Evolutionary conservation across 1,140 invertebrate species (phyloP), one percentile per base, ranked within the genome.

Genomic region (Bacillus rossius): DNA sequence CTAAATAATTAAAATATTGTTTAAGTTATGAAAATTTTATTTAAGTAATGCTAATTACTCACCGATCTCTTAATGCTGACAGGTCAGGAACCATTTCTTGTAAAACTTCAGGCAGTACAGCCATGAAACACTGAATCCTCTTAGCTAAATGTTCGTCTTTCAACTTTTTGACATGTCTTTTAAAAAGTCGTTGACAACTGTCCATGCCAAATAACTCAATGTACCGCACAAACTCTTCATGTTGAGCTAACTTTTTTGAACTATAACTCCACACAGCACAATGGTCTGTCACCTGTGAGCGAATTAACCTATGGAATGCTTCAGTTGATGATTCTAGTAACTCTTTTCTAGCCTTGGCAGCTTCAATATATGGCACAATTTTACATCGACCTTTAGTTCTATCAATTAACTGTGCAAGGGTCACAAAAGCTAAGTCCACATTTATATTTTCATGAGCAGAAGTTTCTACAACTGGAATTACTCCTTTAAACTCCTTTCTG

Each of bases 361-460:
- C 93, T 69, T 99, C 96, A 25, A 81, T 77, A 70, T 92, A 98
- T 8, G 92, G 86, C 16, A 91, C 78, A 54, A 95, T 83, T 77
- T 84, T 74, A 23, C 64, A 81, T 23, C 85, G 79, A 34, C 80
- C 77, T 69, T 84, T 85, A 17, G 81, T 82, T 64, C 84, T 81
- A 72, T 98, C 95, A 59, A 97, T 87, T 73, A 96, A 84, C 75
- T 98, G 94, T 20, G 94, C 94, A 26, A 98, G 73, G 45, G 93
- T 80, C 68, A 98, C 83, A 74, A 98, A 98, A 8, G 95, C 92
- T 60, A 91, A 76, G 70, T 98, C 96, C 16, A 98, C 90, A 75
- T 99, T 99, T 47, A 99, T 92, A 73, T 96, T 98, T 69, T 97
- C 91, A 69, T 98, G 94, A 8, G 95, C 88, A 13, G 94, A 98